Conservation (phyloP, 2,888 invertebrate genomes). For the Lithophane leautieri region DNA sequence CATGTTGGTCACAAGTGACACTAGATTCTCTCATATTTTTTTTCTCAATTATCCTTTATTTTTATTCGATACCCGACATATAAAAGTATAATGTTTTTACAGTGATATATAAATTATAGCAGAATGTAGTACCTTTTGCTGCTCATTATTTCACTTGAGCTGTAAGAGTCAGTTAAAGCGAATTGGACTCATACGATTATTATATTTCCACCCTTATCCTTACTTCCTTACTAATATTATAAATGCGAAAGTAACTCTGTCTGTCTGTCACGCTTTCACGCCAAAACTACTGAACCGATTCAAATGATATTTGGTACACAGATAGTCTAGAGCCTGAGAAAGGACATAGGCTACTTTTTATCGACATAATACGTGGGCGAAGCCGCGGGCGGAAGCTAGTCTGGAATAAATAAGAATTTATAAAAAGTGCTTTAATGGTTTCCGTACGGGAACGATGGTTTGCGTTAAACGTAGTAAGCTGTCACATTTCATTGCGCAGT, state of each 20-base stretch:
- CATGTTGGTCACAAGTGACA: neutral
- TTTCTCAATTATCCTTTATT: neutral
- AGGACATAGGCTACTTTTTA: too few species aligned
- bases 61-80: too few species aligned
- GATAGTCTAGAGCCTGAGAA: too few species aligned
- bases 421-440: slow-evolving; percentile 19
- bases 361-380: too few species aligned
- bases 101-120: neutral
- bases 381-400: too few species aligned
- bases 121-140: slow-evolving; percentile 4
- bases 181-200: slow-evolving; percentile 13
- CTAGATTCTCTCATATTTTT: neutral
- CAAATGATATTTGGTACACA: too few species aligned
- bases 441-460: slow-evolving; percentile 15
- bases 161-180: slow-evolving; percentile 34
- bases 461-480: neutral
- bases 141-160: slow-evolving; percentile 33
- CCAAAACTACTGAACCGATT: too few species aligned
- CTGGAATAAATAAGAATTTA: slow-evolving; percentile 33
- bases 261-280: too few species aligned
- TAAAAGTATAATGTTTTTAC: neutral
- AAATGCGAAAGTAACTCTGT: too few species aligned
- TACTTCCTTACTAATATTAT: too few species aligned
- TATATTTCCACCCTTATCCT: slow-evolving; percentile 25
- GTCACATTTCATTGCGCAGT: slow-evolving; percentile 1